These are phyloP conservation scores for Melikaiella ostensackeni DNA, from an alignment of 2,888 invertebrate species.

Conservation along the genomic window DNA sequence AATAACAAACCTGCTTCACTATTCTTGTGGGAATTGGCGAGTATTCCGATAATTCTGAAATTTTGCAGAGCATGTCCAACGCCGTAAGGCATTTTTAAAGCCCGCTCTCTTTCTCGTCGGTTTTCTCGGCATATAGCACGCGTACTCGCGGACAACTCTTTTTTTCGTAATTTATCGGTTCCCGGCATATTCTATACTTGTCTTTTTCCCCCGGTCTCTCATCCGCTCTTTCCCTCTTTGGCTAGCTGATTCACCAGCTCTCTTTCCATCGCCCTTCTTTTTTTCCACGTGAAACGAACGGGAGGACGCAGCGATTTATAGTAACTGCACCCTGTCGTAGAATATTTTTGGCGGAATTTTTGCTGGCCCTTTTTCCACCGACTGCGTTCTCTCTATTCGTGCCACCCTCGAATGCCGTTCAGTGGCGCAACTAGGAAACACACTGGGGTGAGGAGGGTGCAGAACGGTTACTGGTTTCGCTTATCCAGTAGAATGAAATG, in stretches of 20 bases:
- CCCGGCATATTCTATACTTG: constrained; percentile 31
- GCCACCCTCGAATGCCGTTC: constrained; percentile 47
- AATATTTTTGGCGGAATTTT: constrained; percentile 72
- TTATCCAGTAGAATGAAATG: constrained; percentile 21
- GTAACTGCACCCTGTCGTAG: constrained; percentile 68
- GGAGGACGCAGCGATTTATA: constrained; percentile 69
- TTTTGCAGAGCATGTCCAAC: constrained; percentile 44
- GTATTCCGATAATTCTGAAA: constrained; percentile 53
- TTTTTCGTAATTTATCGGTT: constrained; percentile 33
- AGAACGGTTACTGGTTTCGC: constrained; percentile 5
- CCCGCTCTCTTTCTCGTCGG: constrained; percentile 54
- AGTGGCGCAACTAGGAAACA: background rate
- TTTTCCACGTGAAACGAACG: constrained; percentile 47
- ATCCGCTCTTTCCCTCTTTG: constrained; percentile 47
- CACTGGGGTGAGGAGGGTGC: background rate
- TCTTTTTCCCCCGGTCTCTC: constrained; percentile 43
- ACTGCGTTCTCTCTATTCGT: constrained; percentile 53
- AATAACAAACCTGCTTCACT: background rate
- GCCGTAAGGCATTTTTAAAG: constrained; percentile 57
- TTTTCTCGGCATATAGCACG: constrained; percentile 51
- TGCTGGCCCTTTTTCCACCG: constrained; percentile 58
- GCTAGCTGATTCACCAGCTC: constrained; percentile 51
- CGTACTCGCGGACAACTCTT: constrained; percentile 43
- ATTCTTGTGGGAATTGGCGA: constrained; percentile 3
- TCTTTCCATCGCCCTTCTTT: constrained; percentile 43